These are phyloP conservation scores for Tarsius wallacei DNA, from an alignment of 2,797 vertebrate species.

Conservation along the genomic window DNA sequence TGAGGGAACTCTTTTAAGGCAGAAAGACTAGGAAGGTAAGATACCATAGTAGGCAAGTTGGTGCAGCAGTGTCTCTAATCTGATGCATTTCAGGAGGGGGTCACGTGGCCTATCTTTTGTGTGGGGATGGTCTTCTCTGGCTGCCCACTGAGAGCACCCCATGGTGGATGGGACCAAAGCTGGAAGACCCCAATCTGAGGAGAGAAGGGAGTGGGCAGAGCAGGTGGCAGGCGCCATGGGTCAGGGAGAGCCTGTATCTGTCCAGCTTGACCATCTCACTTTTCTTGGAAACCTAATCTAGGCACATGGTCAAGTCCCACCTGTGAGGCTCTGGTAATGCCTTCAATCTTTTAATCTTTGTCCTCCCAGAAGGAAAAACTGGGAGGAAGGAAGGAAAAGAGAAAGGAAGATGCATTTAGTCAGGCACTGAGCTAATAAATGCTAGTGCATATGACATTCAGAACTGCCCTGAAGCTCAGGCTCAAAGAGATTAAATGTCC, in stretches of 20 bases:
- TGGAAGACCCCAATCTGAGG: not conserved
- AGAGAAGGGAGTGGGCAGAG: not conserved
- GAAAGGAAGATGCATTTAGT: not conserved
- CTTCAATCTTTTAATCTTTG: not conserved
- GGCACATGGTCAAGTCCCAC: not conserved
- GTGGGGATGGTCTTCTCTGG: not conserved
- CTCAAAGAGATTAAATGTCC: not conserved
- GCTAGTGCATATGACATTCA: not conserved
- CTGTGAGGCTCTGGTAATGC: fast-evolving
- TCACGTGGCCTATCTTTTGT: fast-evolving
- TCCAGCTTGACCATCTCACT: not conserved
- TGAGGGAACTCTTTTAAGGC: not conserved
- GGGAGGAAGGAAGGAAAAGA: not conserved
- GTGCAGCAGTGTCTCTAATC: fast-evolving
- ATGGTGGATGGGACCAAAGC: not conserved
- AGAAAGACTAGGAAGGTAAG: not conserved
- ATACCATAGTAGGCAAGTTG: fast-evolving
- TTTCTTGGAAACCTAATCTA: not conserved
- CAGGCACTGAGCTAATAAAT: not conserved
- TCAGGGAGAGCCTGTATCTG: too few species aligned
- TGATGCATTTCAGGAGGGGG: not conserved
- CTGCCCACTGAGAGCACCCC: not conserved
- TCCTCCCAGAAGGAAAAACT: not conserved
- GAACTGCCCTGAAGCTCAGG: not conserved
- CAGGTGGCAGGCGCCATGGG: not conserved